Percentiles rank a stretch among this genome's conserved stretches.
Conservation (phyloP, 30 jellyfish, hydroid and myxozoan genomes). For the Clytia hemisphaerica region DNA sequence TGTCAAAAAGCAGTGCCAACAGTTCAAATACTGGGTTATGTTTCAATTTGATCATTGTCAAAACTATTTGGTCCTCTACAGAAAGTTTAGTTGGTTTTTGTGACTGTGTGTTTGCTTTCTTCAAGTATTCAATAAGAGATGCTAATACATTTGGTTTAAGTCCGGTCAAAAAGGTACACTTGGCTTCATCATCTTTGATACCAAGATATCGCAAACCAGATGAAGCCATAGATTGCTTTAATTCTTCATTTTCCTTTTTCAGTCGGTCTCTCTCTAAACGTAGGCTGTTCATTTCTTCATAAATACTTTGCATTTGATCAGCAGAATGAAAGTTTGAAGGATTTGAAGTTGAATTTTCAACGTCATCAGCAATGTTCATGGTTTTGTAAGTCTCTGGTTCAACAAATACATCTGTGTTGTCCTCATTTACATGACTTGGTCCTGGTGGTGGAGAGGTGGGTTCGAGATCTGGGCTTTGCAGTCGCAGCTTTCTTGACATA, state of each 20-base stretch:
- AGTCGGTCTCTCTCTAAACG: background rate
- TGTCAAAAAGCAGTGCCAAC: background rate
- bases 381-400: no score
- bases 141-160: background rate
- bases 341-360: no score
- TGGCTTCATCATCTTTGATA: background rate
- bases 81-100: background rate
- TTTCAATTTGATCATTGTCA: constrained; percentile 2
- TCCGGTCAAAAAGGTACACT: constrained; percentile 11
- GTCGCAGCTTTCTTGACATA: no score
- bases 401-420: no score
- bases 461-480: no score
- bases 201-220: background rate
- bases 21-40: constrained; percentile 2
- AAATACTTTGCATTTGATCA: no score
- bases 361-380: no score
- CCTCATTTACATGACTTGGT: no score
- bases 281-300: background rate
- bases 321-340: no score
- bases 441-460: no score
- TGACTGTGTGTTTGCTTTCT: background rate
- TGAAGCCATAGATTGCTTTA: background rate
- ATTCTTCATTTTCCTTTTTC: background rate
- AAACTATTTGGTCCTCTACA: constrained; percentile 4
- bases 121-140: background rate